Conservation (phyloP, 2,888 invertebrate genomes). For the Patella depressa region DNA sequence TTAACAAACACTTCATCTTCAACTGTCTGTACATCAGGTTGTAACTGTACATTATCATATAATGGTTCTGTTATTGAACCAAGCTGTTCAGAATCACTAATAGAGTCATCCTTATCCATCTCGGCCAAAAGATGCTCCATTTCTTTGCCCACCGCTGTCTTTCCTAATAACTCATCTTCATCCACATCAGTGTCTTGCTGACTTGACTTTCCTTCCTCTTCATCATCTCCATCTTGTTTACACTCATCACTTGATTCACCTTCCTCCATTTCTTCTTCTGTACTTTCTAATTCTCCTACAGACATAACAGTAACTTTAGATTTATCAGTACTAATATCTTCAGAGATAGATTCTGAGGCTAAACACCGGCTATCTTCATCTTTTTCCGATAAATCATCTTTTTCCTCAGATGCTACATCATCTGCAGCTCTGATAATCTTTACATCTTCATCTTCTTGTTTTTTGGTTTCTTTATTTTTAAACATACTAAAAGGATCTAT, state of each 20-base stretch:
- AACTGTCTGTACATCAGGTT: conserved; percentile 19
- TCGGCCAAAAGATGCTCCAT: conserved; percentile 58
- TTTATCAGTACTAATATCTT: conserved; percentile 17
- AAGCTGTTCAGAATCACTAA: conserved; percentile 27
- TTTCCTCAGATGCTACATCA: conserved; percentile 72
- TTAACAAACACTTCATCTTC: conserved; percentile 48
- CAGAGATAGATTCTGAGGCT: neutral
- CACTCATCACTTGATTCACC: conserved; percentile 18
- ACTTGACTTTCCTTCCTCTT: conserved; percentile 38
- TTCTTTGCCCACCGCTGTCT: conserved; percentile 52
- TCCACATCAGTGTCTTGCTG: conserved; percentile 24
- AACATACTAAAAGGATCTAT: conserved; percentile 66
- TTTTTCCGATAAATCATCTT: conserved; percentile 85
- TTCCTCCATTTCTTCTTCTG: conserved; percentile 30
- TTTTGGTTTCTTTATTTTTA: conserved; percentile 53
- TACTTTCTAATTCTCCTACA: neutral
- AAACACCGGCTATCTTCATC: conserved; percentile 8
- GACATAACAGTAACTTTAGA: conserved; percentile 3
- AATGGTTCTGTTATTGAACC: conserved; percentile 37
- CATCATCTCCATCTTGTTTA: conserved; percentile 16
- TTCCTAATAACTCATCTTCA: conserved; percentile 45
- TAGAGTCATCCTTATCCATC: conserved; percentile 49
- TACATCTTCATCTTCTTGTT: conserved; percentile 42
- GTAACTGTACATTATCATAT: conserved; percentile 24
- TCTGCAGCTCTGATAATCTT: conserved; percentile 29